Evolutionary conservation across 1,140 invertebrate species (phyloP), one percentile per base, ranked within the genome.

Genomic region (Ips typographus): DNA sequence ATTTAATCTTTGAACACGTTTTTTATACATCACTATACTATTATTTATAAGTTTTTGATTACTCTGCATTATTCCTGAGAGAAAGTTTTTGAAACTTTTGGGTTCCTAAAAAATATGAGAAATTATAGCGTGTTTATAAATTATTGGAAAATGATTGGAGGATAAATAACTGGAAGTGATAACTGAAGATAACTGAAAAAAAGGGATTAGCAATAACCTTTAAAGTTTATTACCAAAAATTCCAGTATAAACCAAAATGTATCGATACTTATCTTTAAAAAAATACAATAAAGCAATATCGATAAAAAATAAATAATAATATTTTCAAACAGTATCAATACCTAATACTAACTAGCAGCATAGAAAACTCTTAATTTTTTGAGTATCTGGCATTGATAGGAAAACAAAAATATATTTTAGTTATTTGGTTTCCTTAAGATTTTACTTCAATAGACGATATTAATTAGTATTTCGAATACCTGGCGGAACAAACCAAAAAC

Each of bases 391-490:
- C 8, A 7, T 55, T 4, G 8, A 55, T 8, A 55, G 37, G n/a
- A 38, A 55, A n/a, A 55, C 37, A n/a, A 7, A n/a, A 55, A 36
- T 22, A 55, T 59, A 22, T 59, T 40, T 42, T 5, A 40, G 6
- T 37, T 59, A 52, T 3, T n/a, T 40, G 38, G 39, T 40, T 53
- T 41, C n/a, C 38, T 59, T 40, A 2, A 59, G 0, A 58, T 63
- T 64, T 44, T 42, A 53, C 7, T 61, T 71, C 22, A 22, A 22
- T 22, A 22, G 22, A 22, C 22, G 0, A 22, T 22, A 22, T 22
- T 22, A 22, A 57, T 47, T 72, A 65, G 73, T 76, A 74, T 63
- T 76, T 76, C 40, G 67, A 70, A 44, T 74, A 68, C 49, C 57
- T 76, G 3, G 64, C 52, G 2, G 53, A 68, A 40, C 71, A 73